Evolutionary conservation across 2,888 invertebrate genomes (phyloP).

Genomic region (Nysson spinosus): DNA sequence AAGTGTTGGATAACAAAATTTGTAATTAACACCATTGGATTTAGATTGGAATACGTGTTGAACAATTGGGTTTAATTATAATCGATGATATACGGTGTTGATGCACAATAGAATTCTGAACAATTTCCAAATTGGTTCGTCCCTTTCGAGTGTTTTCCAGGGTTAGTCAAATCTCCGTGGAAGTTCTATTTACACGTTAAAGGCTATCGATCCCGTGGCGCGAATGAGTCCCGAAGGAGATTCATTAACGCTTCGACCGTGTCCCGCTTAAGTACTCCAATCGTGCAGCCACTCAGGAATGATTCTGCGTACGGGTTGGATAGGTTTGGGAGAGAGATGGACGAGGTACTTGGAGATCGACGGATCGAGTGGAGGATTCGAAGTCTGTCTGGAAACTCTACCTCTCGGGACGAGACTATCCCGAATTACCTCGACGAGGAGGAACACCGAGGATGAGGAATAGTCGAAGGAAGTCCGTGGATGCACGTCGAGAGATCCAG

Average conservation of each 20-base stretch:
- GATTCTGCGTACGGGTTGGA: slow-evolving; percentile 48
- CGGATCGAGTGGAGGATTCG: slow-evolving; percentile 51
- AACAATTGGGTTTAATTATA: too few relatives aligned
- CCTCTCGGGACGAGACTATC: slow-evolving; percentile 49
- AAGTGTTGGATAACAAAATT: too few relatives aligned
- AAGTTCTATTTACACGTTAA: slow-evolving; percentile 25
- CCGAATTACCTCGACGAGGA: slow-evolving; percentile 34
- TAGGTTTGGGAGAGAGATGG: slow-evolving; percentile 26
- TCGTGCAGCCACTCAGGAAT: slow-evolving; percentile 60
- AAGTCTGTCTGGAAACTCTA: slow-evolving; percentile 55
- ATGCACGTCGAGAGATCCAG: slow-evolving; percentile 26
- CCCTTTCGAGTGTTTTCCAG: slow-evolving; percentile 40
- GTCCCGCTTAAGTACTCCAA: slow-evolving; percentile 63
- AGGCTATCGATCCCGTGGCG: slow-evolving; percentile 52
- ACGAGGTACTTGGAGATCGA: slow-evolving; percentile 40
- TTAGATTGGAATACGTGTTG: too few relatives aligned
- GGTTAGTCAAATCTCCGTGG: slow-evolving; percentile 11
- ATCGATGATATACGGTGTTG: too few relatives aligned
- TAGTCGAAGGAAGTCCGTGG: slow-evolving; percentile 11
- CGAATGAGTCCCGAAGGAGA: slow-evolving; percentile 58
- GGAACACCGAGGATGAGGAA: slow-evolving; percentile 10
- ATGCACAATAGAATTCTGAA: slow-evolving; percentile 12
- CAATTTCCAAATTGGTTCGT: slow-evolving; percentile 52
- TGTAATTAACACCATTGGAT: too few relatives aligned
- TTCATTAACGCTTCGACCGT: slow-evolving; percentile 62